Percentiles rank a stretch among this genome's conserved stretches.
Conservation (phyloP, 2,888 invertebrate genomes). For the Cloeon dipterum region DNA sequence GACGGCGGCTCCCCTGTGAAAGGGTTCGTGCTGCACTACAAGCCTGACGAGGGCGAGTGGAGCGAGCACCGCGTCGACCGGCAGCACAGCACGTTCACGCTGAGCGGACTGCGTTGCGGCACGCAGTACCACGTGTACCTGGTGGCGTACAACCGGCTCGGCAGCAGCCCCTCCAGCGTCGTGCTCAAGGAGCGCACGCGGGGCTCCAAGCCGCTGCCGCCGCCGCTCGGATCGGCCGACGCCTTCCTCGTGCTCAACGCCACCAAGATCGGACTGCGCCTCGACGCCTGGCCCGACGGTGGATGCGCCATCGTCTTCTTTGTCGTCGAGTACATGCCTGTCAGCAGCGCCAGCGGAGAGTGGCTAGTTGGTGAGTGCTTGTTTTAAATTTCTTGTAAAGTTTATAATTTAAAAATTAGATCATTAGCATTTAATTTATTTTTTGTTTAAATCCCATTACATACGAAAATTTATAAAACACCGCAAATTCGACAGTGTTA, state of each 20-base stretch:
- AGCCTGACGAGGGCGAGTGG: slow-evolving; percentile 13
- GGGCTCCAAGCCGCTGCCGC: slow-evolving; percentile 11
- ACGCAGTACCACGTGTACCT: slow-evolving; percentile 11
- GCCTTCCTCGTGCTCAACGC: slow-evolving; percentile 12
- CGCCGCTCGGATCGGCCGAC: slow-evolving; percentile 6
- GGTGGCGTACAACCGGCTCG: slow-evolving; percentile 12
- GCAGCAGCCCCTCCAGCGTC: slow-evolving; percentile 12
- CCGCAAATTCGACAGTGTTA: too few species aligned
- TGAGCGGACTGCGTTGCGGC: slow-evolving; percentile 11
- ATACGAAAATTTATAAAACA: too few species aligned
- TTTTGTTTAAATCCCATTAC: too few species aligned
- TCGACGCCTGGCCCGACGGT: slow-evolving; percentile 12
- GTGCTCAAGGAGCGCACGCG: slow-evolving; percentile 12
- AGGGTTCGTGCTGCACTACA: slow-evolving; percentile 13
- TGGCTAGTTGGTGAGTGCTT: slow-evolving; percentile 9
- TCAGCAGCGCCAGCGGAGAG: slow-evolving; percentile 9
- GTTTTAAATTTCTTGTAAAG: too few species aligned
- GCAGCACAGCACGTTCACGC: slow-evolving; percentile 9
- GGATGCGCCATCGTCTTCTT: slow-evolving; percentile 14
- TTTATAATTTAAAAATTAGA: too few species aligned
- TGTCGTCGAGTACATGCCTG: slow-evolving; percentile 13
- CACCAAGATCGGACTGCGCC: slow-evolving; percentile 12
- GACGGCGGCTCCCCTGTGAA: slow-evolving; percentile 13
- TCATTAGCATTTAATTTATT: too few species aligned
- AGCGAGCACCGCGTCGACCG: slow-evolving; percentile 11